Evolutionary conservation across 1,140 invertebrate species (phyloP), one percentile per base, ranked within the genome.

Genomic region (Ectropis grisescens): DNA sequence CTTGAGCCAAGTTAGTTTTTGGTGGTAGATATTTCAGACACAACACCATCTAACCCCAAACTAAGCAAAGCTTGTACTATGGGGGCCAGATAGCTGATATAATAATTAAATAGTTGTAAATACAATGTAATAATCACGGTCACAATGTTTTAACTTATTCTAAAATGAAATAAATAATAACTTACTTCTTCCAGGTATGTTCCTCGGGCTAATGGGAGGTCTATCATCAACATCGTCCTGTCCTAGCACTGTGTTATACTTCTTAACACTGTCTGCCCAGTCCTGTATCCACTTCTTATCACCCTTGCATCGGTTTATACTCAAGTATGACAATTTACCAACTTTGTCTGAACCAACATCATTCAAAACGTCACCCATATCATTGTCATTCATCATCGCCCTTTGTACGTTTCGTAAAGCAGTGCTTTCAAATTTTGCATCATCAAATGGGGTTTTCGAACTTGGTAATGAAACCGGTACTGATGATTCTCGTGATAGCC

Each of bases 281-380:
- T 84, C 80, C 29, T 82, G 76, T 5, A 84, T 84, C 82, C 82
- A 84, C 0, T 76, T 82, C 34, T 82, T 82, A 37, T 84, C 80
- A 13, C 80, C 80, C 40, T 81, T 81, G 46, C 82, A 84, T 23
- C 82, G 41, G 37, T 81, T 84, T 14, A 84, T 37, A 37, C 80
- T 82, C 41, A 84, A 43, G 43, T 82, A 69, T 1, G 80, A 82
- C 33, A 84, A 23, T 23, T 70, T 67, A 1, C 71, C 69, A 11
- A 82, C 61, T 25, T 82, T 62, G 2, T 83, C 80, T 0, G 69
- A 56, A 8, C 60, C 61, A 15, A 74, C 36, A 13, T 69, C 62
- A 4, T 47, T 37, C 19, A 38, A 40, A n/a, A n/a, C n/a, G 3
- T 4, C 2, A 6, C 10, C 2, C 0, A 60, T 37, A 6, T 45